Evolutionary conservation across 2,888 invertebrate species (phyloP), one percentile per base, ranked within the genome.

Genomic region (Nephrotoma appendiculata): DNA sequence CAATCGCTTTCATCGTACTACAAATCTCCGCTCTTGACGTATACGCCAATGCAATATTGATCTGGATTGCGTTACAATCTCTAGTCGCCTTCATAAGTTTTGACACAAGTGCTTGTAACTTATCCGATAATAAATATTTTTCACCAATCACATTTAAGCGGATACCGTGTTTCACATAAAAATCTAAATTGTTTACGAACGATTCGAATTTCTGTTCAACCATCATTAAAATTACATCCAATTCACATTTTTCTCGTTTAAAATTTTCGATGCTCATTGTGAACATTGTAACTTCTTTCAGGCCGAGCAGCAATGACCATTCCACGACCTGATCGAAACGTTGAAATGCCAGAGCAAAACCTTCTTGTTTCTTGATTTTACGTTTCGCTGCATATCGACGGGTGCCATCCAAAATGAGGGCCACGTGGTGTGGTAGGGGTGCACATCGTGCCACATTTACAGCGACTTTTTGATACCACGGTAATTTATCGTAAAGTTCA

Each of bases 241-340:
- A 98, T 93, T 99, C 99, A 86, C 98, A 96, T 89, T 95, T 92
- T 87, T 94, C 95, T 87, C 99, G 93, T 91, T 99, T 99, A 90
- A 99, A 99, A 92, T 99, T 99, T 92, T 99, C 99, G 90, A 99
- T 98, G 91, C 99, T 99, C 91, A 99, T 99, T 57, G 99, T 99
- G 92, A 99, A 99, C 0, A 99, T 97, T 6, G 99, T 99, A 0
- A 99, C 98, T 93, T 99, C 98, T 52, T 94, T 93, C 88, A 99
- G 95, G 11, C 97, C 99, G 87, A 99, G 92, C 90, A 98, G 96
- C 87, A 96, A 92, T 91, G 99, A 99, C 96, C 94, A 93, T 71
- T 94, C 93, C 71, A 98, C 92, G 15, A 96, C 96, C 92, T 96
- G 95, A 0, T 96, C 94, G 87, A 97, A 91, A 90, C 96, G 96